phyloP scores from a whole-genome alignment of 2,113 vertebrate species.

The Gymnarchus niloticus region DNA sequence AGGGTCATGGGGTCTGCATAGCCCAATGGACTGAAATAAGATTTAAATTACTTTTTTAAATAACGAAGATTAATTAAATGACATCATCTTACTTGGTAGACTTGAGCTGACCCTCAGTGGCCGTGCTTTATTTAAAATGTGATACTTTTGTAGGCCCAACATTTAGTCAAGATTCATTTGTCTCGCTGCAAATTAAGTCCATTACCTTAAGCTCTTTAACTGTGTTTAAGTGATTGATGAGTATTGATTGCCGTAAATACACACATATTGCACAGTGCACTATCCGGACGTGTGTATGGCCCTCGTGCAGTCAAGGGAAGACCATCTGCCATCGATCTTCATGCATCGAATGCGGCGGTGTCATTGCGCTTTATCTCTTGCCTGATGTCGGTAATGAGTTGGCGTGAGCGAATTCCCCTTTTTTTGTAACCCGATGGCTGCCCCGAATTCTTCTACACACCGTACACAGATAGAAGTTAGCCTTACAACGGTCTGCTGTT shows the following conservation, averaged over 20 bases:
- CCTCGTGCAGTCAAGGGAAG: conserved; percentile 19
- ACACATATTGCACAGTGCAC: conserved; percentile 31
- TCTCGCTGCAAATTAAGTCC: conserved; percentile 28
- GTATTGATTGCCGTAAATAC: conserved; percentile 35
- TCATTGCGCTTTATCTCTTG: conserved; percentile 17
- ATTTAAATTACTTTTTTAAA: conserved; percentile 20
- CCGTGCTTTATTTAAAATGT: conserved; percentile 11
- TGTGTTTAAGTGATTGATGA: conserved; percentile 34
- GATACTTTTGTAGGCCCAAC: background rate
- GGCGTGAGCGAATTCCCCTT: conserved; percentile 21
- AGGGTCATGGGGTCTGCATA: conserved; percentile 9
- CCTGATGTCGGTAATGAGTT: conserved; percentile 29
- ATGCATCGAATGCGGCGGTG: conserved; percentile 24
- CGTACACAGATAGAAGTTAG: conserved; percentile 36
- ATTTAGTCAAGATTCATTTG: background rate
- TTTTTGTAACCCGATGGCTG: conserved; percentile 31
- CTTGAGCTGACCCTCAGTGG: conserved; percentile 22
- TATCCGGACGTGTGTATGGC: conserved; percentile 27
- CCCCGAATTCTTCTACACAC: conserved; percentile 28
- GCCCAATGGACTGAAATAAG: conserved; percentile 22
- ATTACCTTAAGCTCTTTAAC: conserved; percentile 22
- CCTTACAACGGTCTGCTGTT: conserved; percentile 21
- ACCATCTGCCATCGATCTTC: conserved; percentile 28
- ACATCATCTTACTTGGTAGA: background rate
- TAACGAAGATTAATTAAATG: conserved; percentile 10